Percentiles rank a stretch among this genome's conserved stretches.
phyloP scores from a whole-genome alignment of 2,113 vertebrate species.

The Rhombomys opimus region DNA sequence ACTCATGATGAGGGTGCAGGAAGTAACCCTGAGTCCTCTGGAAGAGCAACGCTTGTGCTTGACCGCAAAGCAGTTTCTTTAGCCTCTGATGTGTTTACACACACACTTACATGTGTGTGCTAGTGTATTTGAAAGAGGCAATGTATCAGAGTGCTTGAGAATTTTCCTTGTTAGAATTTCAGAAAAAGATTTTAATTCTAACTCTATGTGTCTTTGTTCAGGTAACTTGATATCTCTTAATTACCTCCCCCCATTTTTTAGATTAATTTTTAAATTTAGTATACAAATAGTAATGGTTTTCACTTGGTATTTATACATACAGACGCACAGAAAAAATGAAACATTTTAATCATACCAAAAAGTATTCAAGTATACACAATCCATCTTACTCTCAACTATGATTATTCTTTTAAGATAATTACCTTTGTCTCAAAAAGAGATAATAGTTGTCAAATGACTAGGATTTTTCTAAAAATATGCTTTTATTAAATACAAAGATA shows the following conservation, averaged over 20 bases:
- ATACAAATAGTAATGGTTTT: neutral
- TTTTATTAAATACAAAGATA: neutral
- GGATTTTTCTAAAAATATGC: neutral
- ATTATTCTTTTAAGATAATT: neutral
- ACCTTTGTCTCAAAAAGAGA: neutral
- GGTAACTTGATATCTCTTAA: neutral
- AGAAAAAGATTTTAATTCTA: neutral
- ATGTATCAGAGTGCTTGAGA: neutral
- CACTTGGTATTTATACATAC: neutral
- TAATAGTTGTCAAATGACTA: neutral
- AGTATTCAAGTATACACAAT: neutral
- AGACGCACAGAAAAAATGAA: neutral
- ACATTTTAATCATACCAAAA: neutral
- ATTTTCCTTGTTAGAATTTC: neutral
- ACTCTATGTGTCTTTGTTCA: neutral
- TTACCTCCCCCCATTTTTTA: neutral
- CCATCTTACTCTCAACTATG: neutral
- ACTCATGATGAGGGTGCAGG: neutral
- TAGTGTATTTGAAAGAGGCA: neutral
- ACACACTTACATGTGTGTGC: neutral
- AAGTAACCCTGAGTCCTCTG: neutral
- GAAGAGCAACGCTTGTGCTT: neutral
- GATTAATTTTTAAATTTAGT: neutral
- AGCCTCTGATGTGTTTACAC: neutral
- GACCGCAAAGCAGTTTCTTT: neutral